Base-by-base conservation (phyloP, 2,113 vertebrate species). In the Fulmarus glacialis region DNA sequence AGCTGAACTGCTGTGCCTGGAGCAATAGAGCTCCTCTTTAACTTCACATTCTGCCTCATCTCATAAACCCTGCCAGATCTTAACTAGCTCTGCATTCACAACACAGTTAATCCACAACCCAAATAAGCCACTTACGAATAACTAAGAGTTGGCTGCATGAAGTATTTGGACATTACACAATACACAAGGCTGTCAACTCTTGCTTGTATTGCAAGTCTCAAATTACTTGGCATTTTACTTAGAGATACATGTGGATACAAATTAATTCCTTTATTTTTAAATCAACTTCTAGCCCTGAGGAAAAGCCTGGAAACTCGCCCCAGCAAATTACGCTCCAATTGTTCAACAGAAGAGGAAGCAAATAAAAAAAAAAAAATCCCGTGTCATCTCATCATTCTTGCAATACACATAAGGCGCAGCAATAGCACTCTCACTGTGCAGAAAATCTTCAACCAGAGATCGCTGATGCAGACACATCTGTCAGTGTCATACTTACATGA, bases 131-230 rank as follows among this genome's bases (percentile, higher is more conserved):
- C 50, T 59, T 66, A 16, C 5, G 24, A 74, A 29, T 32, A 83
- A 83, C 13, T 18, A 26, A 5, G 15, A 73, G 23, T 7, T 40
- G 32, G 32, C 32, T 87, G 43, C 22, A 18, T 17, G 8, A 87
- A 67, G 23, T 40, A 59, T 40, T 58, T 80, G 45, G 30, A 50
- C 42, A 6, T n/a, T 58, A 82, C 21, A 14, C 47, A 62, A 70
- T 6, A 66, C 20, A 36, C 26, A 48, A 48, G 11, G 8, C 13
- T 79, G 63, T 20, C 50, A 74, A 34, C 40, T 82, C 26, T 43
- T 0, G 0, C 3, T 5, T n/a, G 30, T 12, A 67, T 42, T 68
- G 15, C 36, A 26, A 66, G 38, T n/a, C 68, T 74, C 12, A 20
- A 84, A 23, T 43, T 86, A 74, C 38, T 38, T n/a, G 29, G 38